Base-by-base conservation (phyloP, 1,140 invertebrate genomes). In the Ostrea denselamellosa region DNA sequence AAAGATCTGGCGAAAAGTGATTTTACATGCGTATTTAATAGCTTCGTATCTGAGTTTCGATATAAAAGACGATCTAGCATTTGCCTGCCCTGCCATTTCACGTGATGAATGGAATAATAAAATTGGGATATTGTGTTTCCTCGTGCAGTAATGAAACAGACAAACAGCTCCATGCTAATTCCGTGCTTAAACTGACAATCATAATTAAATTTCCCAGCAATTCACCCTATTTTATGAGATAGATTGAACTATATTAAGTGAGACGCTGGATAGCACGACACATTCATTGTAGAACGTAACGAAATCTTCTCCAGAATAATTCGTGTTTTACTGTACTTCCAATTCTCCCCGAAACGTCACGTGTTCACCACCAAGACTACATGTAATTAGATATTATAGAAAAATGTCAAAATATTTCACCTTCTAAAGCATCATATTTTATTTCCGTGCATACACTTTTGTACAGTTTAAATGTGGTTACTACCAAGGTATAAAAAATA, bases 201-300 rank as follows among this genome's bases (percentile, higher is more conserved):
- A 88, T 88, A 88, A 88, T 88, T 88, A 88, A 88, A 88, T 88
- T 88, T 88, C 83, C 87, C 65, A 56, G 87, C 83, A 62, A 85
- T 88, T 88, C 65, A 34, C 44, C 83, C 62, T 83, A 54, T 51
- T 88, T 88, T 88, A 88, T 85, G 87, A 88, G 87, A 88, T 71
- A 71, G 83, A 88, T 88, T 84, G 83, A 88, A 85, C 87, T 88
- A 54, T 88, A 88, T 85, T 56, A 85, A 88, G 77, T 88, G 56
- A 77, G 65, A 68, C 83, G 68, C 12, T 77, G 25, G 22, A 25
- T 22, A 34, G 22, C 68, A 25, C 25, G 28, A 77, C 68, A 77
- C 14, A 10, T 34, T 77, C 28, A 25, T 77, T 77, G 68, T 34
- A 28, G 9, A 77, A 2, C 9, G 9, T 77, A 77, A 77, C 68